Evolutionary conservation across 1,140 invertebrate genomes (phyloP).

Genomic region (Episyrphus balteatus): DNA sequence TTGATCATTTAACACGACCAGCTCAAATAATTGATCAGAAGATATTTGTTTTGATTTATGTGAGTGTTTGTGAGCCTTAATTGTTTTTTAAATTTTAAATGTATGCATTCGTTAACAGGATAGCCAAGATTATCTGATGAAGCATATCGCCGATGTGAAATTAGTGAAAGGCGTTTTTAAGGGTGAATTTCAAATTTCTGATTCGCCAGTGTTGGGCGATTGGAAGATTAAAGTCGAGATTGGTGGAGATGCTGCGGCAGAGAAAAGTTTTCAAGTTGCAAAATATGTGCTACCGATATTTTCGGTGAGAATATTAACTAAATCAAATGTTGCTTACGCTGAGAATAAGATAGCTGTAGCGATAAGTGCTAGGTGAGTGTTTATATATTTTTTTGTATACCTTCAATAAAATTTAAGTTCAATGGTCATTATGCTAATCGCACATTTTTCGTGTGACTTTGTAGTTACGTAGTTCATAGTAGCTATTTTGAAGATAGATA

Average conservation of each 20-base stretch:
- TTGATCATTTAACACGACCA: slow-evolving; percentile 64
- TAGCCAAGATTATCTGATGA: slow-evolving; percentile 50
- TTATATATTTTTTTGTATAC: slow-evolving; percentile 61
- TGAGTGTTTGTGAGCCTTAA: slow-evolving; percentile 38
- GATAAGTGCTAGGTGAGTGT: background rate
- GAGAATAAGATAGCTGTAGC: too few relatives aligned
- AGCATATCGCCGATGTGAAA: slow-evolving; percentile 59
- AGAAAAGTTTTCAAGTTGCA: slow-evolving; percentile 45
- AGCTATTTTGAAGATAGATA: too few relatives aligned
- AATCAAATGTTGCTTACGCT: slow-evolving; percentile 47
- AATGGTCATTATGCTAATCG: too few relatives aligned
- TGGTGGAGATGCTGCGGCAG: slow-evolving; percentile 18
- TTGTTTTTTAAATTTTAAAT: background rate
- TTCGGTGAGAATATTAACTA: slow-evolving; percentile 65
- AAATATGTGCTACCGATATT: slow-evolving; percentile 87
- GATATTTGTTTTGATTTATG: slow-evolving; percentile 72
- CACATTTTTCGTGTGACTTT: too few relatives aligned
- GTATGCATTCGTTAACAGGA: background rate
- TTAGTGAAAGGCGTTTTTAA: slow-evolving; percentile 62
- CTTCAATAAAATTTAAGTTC: too few relatives aligned
- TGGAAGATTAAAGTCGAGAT: slow-evolving; percentile 59
- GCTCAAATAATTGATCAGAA: slow-evolving; percentile 74
- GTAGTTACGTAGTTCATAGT: too few relatives aligned
- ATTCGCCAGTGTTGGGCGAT: slow-evolving; percentile 68
- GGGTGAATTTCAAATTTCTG: slow-evolving; percentile 61